A percentile compares a stretch with the other conserved stretches of the same genome.
Conservation (phyloP, 2,888 invertebrate species). For the Alsophila aescularia region DNA sequence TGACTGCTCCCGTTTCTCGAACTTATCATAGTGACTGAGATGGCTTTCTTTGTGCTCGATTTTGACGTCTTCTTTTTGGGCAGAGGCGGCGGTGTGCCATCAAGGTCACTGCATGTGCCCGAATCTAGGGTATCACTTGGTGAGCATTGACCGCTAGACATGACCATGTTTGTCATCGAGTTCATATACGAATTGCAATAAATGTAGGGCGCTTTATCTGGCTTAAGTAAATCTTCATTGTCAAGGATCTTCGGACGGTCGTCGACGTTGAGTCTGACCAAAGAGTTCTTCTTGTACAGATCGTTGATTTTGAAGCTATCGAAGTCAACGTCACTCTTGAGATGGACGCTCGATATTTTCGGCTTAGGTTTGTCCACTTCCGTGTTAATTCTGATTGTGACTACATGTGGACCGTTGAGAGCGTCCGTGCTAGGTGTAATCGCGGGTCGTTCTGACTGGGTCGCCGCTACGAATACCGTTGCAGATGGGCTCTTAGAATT, state of each 20-base stretch:
- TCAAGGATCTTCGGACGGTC: conserved; percentile 80
- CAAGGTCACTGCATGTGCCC: conserved; percentile 93
- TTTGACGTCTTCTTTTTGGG: conserved; percentile 87
- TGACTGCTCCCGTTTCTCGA: conserved; percentile 85
- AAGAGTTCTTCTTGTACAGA: conserved; percentile 76
- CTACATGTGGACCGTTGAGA: conserved; percentile 85
- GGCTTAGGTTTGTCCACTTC: conserved; percentile 81
- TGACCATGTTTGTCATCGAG: conserved; percentile 83
- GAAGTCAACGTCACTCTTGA: conserved; percentile 76
- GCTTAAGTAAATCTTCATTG: conserved; percentile 74
- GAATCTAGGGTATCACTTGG: conserved; percentile 93
- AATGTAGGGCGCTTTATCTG: conserved; percentile 82
- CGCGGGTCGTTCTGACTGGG: conserved; percentile 78
- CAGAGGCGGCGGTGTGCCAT: conserved; percentile 88
- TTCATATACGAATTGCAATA: conserved; percentile 86
- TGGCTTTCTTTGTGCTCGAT: conserved; percentile 76
- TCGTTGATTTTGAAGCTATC: conserved; percentile 71
- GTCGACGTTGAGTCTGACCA: conserved; percentile 86
- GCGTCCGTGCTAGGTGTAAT: conserved; percentile 76
- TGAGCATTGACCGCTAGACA: conserved; percentile 93
- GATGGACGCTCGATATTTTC: conserved; percentile 78
- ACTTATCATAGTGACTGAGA: conserved; percentile 84
- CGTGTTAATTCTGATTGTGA: conserved; percentile 89
- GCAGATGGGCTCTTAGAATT: conserved; percentile 80
- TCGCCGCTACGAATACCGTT: conserved; percentile 84